Percentiles rank a stretch among this genome's conserved stretches.
Conservation (phyloP, 2,797 vertebrate genomes). For the Lutjanus campechanus region DNA sequence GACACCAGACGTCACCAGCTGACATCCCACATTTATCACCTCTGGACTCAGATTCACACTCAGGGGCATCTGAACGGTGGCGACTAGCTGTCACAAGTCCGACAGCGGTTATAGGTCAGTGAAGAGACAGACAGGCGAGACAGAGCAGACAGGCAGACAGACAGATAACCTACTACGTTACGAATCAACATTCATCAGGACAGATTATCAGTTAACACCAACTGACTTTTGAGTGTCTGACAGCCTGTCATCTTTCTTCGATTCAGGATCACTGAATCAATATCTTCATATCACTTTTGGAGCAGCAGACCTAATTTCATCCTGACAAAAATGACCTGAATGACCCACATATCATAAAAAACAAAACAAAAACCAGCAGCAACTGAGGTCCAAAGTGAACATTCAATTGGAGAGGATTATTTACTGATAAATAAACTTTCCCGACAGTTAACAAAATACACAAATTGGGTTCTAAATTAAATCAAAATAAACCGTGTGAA, state of each 20-base stretch:
- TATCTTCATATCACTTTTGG: conserved; percentile 25
- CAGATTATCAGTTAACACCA: conserved; percentile 41
- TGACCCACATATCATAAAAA: not conserved
- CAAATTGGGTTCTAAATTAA: conserved; percentile 12
- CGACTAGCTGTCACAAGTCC: conserved; percentile 39
- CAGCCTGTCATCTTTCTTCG: conserved; percentile 24
- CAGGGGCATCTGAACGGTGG: conserved; percentile 41
- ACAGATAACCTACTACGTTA: conserved; percentile 41
- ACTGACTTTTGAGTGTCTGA: conserved; percentile 19
- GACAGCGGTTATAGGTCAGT: conserved; percentile 40
- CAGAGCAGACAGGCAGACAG: conserved; percentile 41
- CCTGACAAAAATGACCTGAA: conserved; percentile 15
- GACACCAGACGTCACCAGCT: conserved; percentile 60
- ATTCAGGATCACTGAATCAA: conserved; percentile 39
- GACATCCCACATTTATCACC: conserved; percentile 74
- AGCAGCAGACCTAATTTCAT: conserved; percentile 29
- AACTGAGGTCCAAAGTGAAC: not conserved
- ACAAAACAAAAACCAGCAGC: not conserved
- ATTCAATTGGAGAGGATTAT: not conserved
- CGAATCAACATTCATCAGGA: conserved; percentile 49
- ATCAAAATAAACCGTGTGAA: conserved; percentile 45
- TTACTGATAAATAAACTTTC: not conserved
- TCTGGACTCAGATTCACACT: conserved; percentile 61
- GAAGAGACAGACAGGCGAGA: conserved; percentile 16
- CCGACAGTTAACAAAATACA: conserved; percentile 24